Conservation (phyloP, 2,113 vertebrate species). For the Trogon surrucura region DNA sequence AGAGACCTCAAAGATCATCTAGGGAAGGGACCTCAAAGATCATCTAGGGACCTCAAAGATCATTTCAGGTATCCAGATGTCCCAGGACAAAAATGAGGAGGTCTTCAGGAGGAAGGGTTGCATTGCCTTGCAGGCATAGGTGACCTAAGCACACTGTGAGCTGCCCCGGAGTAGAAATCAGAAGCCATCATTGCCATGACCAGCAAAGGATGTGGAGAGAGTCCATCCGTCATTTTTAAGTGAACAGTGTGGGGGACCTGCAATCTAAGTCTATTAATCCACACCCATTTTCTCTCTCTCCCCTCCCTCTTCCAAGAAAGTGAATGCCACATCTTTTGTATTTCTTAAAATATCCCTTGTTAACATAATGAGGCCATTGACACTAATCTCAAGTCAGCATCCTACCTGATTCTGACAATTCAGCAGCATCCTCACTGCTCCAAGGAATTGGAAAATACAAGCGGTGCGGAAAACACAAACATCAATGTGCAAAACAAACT, state of each 20-base stretch:
- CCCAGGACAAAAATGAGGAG: neutral
- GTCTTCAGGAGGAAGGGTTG: neutral
- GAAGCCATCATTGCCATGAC: neutral
- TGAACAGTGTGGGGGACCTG: neutral
- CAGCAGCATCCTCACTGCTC: slow-evolving; percentile 53
- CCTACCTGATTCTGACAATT: slow-evolving; percentile 23
- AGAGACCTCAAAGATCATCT: too few species aligned
- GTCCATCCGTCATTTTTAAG: neutral
- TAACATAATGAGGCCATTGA: slow-evolving; percentile 53
- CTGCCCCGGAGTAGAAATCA: neutral
- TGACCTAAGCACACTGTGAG: neutral
- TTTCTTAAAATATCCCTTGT: slow-evolving; percentile 53
- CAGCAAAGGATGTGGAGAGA: neutral
- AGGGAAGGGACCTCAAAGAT: too few species aligned
- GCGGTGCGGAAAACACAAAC: slow-evolving; percentile 45
- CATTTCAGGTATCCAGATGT: too few species aligned
- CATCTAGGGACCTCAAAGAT: too few species aligned
- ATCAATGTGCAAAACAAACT: slow-evolving; percentile 30
- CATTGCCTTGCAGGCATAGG: neutral
- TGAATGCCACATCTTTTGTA: slow-evolving; percentile 39
- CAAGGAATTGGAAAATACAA: slow-evolving; percentile 52
- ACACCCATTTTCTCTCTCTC: neutral
- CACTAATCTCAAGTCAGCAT: slow-evolving; percentile 53
- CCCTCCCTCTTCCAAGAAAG: neutral
- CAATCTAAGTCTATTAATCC: neutral